Evolutionary conservation across 1,140 invertebrate species (phyloP).

Genomic region (Radopholus similis): DNA sequence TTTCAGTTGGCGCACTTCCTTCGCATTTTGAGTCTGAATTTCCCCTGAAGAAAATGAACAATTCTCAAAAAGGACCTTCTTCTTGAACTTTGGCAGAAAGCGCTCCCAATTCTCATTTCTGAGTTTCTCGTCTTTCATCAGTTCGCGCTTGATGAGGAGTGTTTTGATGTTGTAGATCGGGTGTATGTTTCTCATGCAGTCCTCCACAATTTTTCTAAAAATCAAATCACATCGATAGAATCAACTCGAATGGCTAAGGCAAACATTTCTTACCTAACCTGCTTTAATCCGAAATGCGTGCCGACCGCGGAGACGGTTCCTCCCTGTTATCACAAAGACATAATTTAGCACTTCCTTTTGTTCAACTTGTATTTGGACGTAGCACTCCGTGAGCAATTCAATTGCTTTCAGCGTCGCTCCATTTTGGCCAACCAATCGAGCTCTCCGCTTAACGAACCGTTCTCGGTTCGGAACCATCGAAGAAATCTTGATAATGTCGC

Average conservation of each 20-base stretch:
- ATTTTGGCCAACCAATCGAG: conserved; percentile 89
- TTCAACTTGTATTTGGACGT: conserved; percentile 73
- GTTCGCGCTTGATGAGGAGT: conserved; percentile 92
- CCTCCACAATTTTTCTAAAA: conserved; percentile 78
- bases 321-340: conserved; percentile 64
- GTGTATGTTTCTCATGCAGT: conserved; percentile 98
- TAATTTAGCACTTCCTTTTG: conserved; percentile 63
- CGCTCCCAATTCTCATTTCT: conserved; percentile 93
- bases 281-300: conserved; percentile 85
- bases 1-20: conserved; percentile 75
- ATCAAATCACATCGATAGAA: conserved; percentile 1
- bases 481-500: conserved; percentile 95
- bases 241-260: neutral
- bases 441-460: conserved; percentile 89
- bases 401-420: conserved; percentile 95
- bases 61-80: conserved; percentile 67
- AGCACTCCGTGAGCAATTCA: conserved; percentile 94
- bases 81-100: conserved; percentile 91
- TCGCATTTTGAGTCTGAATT: conserved; percentile 61
- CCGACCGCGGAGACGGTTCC: conserved; percentile 94
- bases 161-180: conserved; percentile 99
- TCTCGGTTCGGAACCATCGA: conserved; percentile 79
- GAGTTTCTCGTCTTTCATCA: conserved; percentile 79
- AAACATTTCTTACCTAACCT: conserved; percentile 64
- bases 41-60: neutral